These are phyloP conservation scores for Percina caprodes DNA, from an alignment of 2,113 vertebrate species.

Conservation along the genomic window DNA sequence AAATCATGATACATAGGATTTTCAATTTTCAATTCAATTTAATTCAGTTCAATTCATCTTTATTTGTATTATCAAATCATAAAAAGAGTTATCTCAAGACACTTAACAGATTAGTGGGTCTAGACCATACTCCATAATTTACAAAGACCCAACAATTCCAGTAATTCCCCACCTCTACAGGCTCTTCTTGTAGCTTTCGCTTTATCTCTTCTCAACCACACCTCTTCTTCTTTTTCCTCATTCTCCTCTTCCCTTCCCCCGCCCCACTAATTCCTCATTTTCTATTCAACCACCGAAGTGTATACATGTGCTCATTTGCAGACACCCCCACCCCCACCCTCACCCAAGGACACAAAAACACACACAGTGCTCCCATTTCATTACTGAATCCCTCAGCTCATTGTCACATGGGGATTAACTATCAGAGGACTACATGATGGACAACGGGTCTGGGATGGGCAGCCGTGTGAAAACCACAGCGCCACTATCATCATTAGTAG, in stretches of 20 bases:
- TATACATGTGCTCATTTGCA: slow-evolving; percentile 6
- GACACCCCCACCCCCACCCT: slow-evolving; percentile 17
- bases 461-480: slow-evolving; percentile 26
- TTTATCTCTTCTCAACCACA: slow-evolving; percentile 25
- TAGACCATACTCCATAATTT: too few species aligned
- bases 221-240: background rate
- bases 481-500: slow-evolving; percentile 59
- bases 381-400: slow-evolving; percentile 59
- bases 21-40: too few species aligned
- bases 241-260: slow-evolving; percentile 6
- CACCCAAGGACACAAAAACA: background rate
- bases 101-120: too few species aligned
- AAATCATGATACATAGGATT: too few species aligned
- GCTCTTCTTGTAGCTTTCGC: slow-evolving; percentile 18
- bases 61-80: too few species aligned
- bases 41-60: too few species aligned
- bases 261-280: slow-evolving; percentile 38
- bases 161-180: background rate
- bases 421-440: slow-evolving; percentile 46
- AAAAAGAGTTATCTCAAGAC: too few species aligned
- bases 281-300: slow-evolving; percentile 34
- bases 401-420: slow-evolving; percentile 64
- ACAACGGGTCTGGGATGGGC: slow-evolving; percentile 47
- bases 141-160: too few species aligned
- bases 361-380: slow-evolving; percentile 48